These are phyloP conservation scores for Melanophora roralis DNA, from an alignment of 2,888 invertebrate genomes.

Conservation along the genomic window DNA sequence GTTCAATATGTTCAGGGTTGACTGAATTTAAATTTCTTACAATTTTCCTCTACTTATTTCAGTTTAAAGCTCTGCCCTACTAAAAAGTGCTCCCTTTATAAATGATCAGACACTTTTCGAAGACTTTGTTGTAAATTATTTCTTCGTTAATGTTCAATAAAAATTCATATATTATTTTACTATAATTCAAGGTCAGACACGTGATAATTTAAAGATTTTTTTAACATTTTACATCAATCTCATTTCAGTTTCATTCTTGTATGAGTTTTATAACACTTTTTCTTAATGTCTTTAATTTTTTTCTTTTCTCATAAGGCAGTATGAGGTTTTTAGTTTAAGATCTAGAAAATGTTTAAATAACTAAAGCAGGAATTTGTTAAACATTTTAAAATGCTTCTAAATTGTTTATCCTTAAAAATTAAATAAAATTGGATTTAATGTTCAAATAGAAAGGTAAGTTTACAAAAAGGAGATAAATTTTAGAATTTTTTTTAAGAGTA, in stretches of 20 bases:
- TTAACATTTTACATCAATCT: conserved; percentile 23
- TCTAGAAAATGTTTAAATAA: background rate
- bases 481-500: no score
- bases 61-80: no score
- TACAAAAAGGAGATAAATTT: no score
- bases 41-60: no score
- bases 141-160: no score
- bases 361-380: background rate
- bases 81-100: no score
- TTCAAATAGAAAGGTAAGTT: no score
- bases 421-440: conserved; percentile 8
- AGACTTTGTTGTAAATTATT: no score
- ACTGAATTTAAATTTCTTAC: no score
- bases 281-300: background rate
- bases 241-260: background rate
- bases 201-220: conserved; percentile 46
- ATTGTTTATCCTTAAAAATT: background rate
- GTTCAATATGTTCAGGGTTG: no score
- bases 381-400: background rate
- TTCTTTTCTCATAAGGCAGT: background rate
- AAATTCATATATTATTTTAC: background rate
- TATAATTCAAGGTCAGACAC: conserved; percentile 45
- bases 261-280: conserved; percentile 39
- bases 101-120: no score
- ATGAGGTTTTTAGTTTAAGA: background rate